Evolutionary conservation across 2,113 vertebrate genomes (phyloP).

Genomic region (Nesogale talazaci): DNA sequence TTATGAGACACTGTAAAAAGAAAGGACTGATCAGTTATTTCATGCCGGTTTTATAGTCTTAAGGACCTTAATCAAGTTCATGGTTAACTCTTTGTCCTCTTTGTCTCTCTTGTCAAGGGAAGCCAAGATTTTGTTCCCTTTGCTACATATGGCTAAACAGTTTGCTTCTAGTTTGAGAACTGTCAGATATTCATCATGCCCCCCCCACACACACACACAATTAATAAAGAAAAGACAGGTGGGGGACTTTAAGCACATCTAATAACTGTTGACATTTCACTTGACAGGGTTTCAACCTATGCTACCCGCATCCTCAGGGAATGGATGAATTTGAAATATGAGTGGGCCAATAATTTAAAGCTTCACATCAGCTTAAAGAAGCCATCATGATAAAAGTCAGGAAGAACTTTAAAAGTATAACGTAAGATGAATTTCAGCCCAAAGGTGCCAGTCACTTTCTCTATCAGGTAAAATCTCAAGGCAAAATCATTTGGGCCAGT

Average conservation of each 20-base stretch:
- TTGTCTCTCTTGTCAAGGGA: conserved; percentile 48
- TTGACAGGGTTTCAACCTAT: neutral
- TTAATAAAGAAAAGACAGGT: neutral
- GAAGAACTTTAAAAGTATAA: conserved; percentile 2
- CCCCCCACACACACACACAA: neutral
- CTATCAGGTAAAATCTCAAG: conserved; percentile 31
- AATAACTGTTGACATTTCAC: conserved; percentile 37
- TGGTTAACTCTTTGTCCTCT: conserved; percentile 61
- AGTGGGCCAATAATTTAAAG: conserved; percentile 27
- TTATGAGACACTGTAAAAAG: conserved; percentile 62
- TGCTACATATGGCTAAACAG: conserved; percentile 11
- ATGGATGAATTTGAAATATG: conserved; percentile 53
- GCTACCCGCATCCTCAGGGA: neutral
- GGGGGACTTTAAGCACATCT: neutral
- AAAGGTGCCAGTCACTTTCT: neutral
- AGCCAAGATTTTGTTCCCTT: conserved; percentile 21
- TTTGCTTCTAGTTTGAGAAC: conserved; percentile 23
- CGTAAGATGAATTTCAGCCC: conserved; percentile 45
- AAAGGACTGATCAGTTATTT: conserved; percentile 58
- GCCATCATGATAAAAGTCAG: conserved; percentile 54
- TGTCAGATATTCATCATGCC: neutral
- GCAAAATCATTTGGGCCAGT: conserved; percentile 37
- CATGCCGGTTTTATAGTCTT: conserved; percentile 61
- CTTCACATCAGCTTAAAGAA: conserved; percentile 7
- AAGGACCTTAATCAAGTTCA: conserved; percentile 51